Conservation (phyloP, 2,113 vertebrate species). For the Charadrius vociferus region DNA sequence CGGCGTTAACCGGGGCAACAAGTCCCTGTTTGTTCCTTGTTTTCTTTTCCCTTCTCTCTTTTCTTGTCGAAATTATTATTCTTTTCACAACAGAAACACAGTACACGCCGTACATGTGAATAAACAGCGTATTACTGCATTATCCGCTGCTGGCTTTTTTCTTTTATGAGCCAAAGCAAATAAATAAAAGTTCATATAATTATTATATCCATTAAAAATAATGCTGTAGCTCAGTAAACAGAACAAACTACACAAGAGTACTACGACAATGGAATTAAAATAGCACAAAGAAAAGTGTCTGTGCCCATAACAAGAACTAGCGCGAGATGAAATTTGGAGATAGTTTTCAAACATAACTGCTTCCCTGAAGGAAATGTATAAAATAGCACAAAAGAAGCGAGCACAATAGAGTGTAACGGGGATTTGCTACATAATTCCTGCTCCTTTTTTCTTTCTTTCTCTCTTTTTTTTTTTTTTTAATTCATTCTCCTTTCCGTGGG, state of each 20-base stretch:
- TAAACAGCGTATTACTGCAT: not conserved
- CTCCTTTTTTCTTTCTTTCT: not conserved
- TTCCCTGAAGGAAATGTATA: constrained; percentile 38
- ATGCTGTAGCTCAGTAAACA: not conserved
- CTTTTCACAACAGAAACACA: constrained; percentile 4
- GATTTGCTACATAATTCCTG: constrained; percentile 30
- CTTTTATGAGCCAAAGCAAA: constrained; percentile 43
- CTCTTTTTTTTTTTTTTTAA: not conserved
- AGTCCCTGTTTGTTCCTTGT: constrained; percentile 4
- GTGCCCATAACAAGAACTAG: not conserved
- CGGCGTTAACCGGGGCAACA: not conserved
- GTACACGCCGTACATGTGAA: not conserved
- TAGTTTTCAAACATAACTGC: constrained; percentile 51
- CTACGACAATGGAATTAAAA: constrained; percentile 28
- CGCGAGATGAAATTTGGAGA: constrained; percentile 23
- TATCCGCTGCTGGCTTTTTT: not conserved
- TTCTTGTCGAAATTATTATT: constrained; percentile 5
- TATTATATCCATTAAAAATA: constrained; percentile 33
- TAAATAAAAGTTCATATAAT: constrained; percentile 46
- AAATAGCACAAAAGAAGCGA: constrained; percentile 32
- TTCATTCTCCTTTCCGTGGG: not conserved
- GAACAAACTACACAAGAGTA: not conserved
- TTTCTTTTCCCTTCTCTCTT: not conserved
- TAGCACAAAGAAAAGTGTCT: constrained; percentile 27
- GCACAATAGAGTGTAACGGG: constrained; percentile 7